Conservation (phyloP, 2,797 vertebrate species). For the Melanotaenia parkinsoni region DNA sequence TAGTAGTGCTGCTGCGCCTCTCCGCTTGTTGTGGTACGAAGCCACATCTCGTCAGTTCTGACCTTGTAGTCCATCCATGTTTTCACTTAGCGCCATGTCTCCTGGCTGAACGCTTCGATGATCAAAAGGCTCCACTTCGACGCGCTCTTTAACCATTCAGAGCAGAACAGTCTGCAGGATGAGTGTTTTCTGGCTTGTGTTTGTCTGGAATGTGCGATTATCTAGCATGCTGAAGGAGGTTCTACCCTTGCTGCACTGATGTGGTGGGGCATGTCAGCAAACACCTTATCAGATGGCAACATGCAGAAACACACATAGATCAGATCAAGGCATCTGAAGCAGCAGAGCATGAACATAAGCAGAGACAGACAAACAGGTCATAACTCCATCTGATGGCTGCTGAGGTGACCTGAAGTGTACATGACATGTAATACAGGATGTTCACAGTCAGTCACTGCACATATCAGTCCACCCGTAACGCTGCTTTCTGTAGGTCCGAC, state of each 20-base stretch:
- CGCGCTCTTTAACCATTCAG: no score
- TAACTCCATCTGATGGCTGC: conserved; percentile 38
- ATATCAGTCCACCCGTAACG: not conserved
- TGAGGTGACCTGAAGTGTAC: conserved; percentile 26
- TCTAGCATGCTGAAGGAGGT: conserved; percentile 10
- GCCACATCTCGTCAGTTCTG: conserved; percentile 16
- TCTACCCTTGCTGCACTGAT: not conserved
- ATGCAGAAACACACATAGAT: no score
- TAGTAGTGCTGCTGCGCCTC: not conserved
- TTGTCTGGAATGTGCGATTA: conserved; percentile 24
- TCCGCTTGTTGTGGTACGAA: not conserved
- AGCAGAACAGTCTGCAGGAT: conserved; percentile 20
- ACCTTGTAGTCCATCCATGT: not conserved
- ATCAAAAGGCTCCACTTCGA: conserved; percentile 15
- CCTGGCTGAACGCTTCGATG: conserved; percentile 6
- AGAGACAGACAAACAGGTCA: conserved; percentile 15
- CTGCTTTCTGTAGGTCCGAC: no score
- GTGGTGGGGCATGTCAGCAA: conserved; percentile 15
- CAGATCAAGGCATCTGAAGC: no score
- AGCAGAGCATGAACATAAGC: no score
- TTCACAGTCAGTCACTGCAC: conserved; percentile 8
- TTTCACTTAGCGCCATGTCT: conserved; percentile 4
- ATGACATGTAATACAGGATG: conserved; percentile 1
- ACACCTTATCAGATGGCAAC: conserved; percentile 6
- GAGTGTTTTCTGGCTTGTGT: conserved; percentile 18